Base-by-base conservation (phyloP, 2,113 vertebrate species). In the Xiphophorus maculatus region DNA sequence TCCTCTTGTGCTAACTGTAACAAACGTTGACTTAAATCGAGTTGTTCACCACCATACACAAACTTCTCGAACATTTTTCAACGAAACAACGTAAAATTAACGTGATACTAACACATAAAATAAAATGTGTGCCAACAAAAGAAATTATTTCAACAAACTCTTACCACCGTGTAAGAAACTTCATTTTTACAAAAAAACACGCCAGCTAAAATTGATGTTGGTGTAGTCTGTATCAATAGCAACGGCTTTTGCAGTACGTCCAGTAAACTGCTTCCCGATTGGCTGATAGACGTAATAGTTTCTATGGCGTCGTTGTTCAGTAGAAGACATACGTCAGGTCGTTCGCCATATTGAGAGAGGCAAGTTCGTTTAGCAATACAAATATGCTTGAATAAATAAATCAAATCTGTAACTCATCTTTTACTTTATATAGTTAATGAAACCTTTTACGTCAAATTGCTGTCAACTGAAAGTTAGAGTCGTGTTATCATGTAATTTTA, bases 241-340 rank as follows among this genome's bases (percentile, higher is more conserved):
- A 89, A 83, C 42, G 1, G 2, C 9, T 14, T 14, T 25, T 9
- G 0, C 4, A 0, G 19, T 5, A 13, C 0, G 13, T 25, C 27
- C 44, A 90, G 69, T 69, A 86, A 87, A 2, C 40, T 22, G 62
- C n/a, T 27, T 28, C 63, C 42, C 90, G 81, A 91, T 93, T 93
- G 79, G 93, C 66, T 58, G 0, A 5, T 3, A 22, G 58, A 33
- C 0, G 5, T 11, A 32, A 48, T 4, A 48, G 51, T 58, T 58
- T 17, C 17, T 58, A n/a, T 58, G 2, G 51, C 22, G 19, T 54
- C 51, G 51, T n/a, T n/a, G 2, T n/a, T 10, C 25, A 1, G 51
- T n/a, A 25, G 19, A 5, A 58, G 19, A 9, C 22, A 58, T 58
- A 58, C 22, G 51, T n/a, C 22, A 58, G 9, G 1, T 0, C 25